Conservation (phyloP, 2,888 invertebrate genomes). For the Rhyacophila evoluta region DNA sequence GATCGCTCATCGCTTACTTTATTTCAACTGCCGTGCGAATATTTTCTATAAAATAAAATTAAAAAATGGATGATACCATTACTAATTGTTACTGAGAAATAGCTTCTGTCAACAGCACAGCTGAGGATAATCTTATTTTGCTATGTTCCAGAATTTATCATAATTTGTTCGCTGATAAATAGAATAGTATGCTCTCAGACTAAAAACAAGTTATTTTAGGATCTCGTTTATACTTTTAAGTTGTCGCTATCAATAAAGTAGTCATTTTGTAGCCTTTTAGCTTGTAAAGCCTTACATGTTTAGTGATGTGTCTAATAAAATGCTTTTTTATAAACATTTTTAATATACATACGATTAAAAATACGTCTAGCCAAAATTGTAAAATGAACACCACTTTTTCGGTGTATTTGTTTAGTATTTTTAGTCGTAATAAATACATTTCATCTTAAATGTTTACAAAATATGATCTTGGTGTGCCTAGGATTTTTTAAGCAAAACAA, state of each 20-base stretch:
- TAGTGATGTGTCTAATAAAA: constrained; percentile 32
- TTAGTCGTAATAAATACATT: background rate
- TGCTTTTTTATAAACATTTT: constrained; percentile 20
- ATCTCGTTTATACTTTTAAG: constrained; percentile 28
- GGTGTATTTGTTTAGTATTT: background rate
- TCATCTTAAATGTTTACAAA: background rate
- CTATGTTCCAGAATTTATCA: background rate
- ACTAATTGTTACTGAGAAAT: too few relatives aligned
- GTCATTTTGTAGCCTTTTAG: constrained; percentile 42
- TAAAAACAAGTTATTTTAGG: constrained; percentile 8
- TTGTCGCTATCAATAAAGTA: constrained; percentile 28
- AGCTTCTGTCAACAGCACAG: too few relatives aligned
- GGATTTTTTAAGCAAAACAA: background rate
- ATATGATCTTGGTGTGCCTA: constrained; percentile 14
- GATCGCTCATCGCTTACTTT: too few relatives aligned
- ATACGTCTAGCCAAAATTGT: background rate
- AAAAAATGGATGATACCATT: too few relatives aligned
- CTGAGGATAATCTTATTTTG: too few relatives aligned
- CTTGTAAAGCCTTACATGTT: constrained; percentile 42
- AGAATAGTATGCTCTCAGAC: constrained; percentile 3
- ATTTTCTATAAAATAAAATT: too few relatives aligned
- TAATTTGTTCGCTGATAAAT: background rate
- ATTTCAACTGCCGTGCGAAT: too few relatives aligned
- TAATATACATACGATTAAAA: background rate
- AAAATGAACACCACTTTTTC: constrained; percentile 3